A percentile compares a stretch with the other conserved stretches of the same genome.
Evolutionary conservation across 2,797 vertebrate genomes (phyloP).

Genomic region (Acipenser ruthenus): DNA sequence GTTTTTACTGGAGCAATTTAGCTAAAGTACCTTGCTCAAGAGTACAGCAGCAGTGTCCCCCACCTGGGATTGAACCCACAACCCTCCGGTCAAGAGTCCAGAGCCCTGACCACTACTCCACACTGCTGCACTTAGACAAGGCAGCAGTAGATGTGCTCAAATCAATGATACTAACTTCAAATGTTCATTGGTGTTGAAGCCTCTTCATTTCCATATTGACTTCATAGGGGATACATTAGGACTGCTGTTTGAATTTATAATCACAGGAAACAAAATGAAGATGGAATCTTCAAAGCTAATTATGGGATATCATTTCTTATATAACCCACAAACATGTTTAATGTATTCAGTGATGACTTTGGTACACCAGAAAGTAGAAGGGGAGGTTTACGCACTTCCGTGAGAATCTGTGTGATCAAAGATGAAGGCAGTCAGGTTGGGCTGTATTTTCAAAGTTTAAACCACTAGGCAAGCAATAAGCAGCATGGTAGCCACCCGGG

Average conservation of each 20-base stretch:
- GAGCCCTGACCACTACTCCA: no score
- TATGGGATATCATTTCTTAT: not conserved
- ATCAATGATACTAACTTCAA: not conserved
- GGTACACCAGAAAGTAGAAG: not conserved
- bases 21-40: no score
- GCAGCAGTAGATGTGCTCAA: no score
- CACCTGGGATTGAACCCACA: no score
- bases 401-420: not conserved
- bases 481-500: not conserved
- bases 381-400: not conserved
- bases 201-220: not conserved
- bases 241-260: not conserved
- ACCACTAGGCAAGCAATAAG: not conserved
- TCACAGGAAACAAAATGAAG: not conserved
- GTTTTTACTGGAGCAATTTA: no score
- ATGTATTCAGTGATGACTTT: not conserved
- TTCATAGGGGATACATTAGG: not conserved
- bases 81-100: no score
- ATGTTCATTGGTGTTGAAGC: not conserved
- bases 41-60: no score
- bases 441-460: no score
- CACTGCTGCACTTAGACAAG: no score
- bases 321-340: constrained; percentile 1
- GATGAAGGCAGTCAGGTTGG: no score
- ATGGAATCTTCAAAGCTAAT: constrained; percentile 2